Evolutionary conservation across 35 echinoderm and acorn worm genomes (phyloP), one percentile per base, ranked within the genome.

Genomic region (Eucidaris tribuloides): DNA sequence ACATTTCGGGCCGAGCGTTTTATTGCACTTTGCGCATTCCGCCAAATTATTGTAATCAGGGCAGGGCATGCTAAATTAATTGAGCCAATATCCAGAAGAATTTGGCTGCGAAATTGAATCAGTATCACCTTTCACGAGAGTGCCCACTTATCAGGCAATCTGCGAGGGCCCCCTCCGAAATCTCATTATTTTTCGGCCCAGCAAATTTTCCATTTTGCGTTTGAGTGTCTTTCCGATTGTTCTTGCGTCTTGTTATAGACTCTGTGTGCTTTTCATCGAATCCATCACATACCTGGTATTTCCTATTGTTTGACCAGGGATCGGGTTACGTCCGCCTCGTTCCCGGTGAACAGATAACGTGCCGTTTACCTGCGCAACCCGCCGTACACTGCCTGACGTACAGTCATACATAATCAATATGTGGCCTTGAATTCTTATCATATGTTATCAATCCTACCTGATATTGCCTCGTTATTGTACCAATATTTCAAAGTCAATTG

Each of bases 71-170:
- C 66, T 72, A 72, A 72, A 72, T 72, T 72, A 72, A 72, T 72
- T 72, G 66, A 72, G 66, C 66, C 66, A 72, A 72, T 72, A 72
- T 72, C 66, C 66, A 72, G 66, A 72, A 72, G 66, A 72, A 72
- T 72, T 72, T 72, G 66, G 36, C 66, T 39, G 25, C 66, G 43
- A 72, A 72, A 72, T 72, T 72, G 66, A 72, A 72, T 72, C 66
- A 72, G 66, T 72, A 72, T 72, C 66, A 39, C 66, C 66, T 72
- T 72, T 40, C 66, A 72, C 36, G 66, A 72, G 66, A 35, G 66
- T 33, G 35, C 66, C 66, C 66, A 72, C 66, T 72, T 72, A 72
- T 72, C 36, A 39, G 36, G 33, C 66, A 72, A 72, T 72, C 66
- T 72, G 66, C 43, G 36, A 32, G 24, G 66, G 66, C 36, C 66